phyloP scores from a whole-genome alignment of 2,888 invertebrate genomes.

The Orthosia cruda region DNA sequence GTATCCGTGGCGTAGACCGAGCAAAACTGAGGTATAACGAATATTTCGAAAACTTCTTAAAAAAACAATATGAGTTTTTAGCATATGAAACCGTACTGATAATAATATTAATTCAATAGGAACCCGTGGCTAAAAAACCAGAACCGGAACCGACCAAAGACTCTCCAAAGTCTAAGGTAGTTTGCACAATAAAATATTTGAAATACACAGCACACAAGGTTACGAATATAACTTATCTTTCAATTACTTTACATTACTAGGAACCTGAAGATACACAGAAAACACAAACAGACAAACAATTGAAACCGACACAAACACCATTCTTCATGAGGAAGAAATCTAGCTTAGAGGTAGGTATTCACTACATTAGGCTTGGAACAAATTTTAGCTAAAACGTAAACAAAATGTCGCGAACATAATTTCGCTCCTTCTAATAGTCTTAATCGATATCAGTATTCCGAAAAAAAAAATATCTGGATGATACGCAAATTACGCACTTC shows the following conservation, averaged over 20 bases:
- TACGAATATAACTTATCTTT: conserved; percentile 23
- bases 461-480: not conserved
- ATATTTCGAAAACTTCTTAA: conserved; percentile 2
- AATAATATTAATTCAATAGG: conserved; percentile 42
- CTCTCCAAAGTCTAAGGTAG: conserved; percentile 55
- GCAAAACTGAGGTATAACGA: conserved; percentile 72
- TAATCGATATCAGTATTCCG: not conserved
- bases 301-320: conserved; percentile 72
- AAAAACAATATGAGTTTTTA: not conserved
- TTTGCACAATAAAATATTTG: conserved; percentile 6
- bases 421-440: not conserved
- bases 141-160: conserved; percentile 45
- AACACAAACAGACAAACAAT: conserved; percentile 65
- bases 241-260: conserved; percentile 67
- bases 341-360: conserved; percentile 74
- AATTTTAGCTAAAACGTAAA: not conserved
- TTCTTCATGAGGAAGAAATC: conserved; percentile 77
- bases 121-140: conserved; percentile 32
- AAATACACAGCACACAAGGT: not conserved
- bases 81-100: conserved; percentile 5
- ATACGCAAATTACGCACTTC: not conserved
- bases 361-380: conserved; percentile 9
- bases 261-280: conserved; percentile 73
- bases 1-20: conserved; percentile 69
- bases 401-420: not conserved